Base-by-base conservation (phyloP, 2,888 invertebrate species). In the Hanleya hanleyi region DNA sequence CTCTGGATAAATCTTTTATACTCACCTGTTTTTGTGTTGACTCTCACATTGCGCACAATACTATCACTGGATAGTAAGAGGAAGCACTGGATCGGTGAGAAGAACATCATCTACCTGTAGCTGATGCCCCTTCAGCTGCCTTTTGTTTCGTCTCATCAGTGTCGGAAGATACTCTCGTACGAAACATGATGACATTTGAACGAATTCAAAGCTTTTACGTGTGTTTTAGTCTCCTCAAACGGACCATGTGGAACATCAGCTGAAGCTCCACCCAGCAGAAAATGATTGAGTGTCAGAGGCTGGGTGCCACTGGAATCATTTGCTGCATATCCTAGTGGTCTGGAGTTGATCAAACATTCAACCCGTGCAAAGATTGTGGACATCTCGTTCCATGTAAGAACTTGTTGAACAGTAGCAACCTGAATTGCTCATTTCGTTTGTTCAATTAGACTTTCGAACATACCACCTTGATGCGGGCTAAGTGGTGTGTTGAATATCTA, bases 261-360 rank as follows among this genome's bases (percentile, higher is more conserved):
- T 18, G 65, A 26, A 18, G 69, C 65, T 41, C 66, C 67, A 9
- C 74, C 74, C 7, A 71, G 37, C 26, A 73, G 1, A 47, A 73
- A 73, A 33, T 73, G 71, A n/a, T 74, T 74, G 12, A 71, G 72
- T 22, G 74, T 74, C 7, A 73, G 12, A 7, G 71, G 67, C 35
- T 62, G 61, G 18, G 35, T 29, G 41, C 68, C 69, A 64, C 65
- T 61, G 12, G 73, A 69, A 50, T 73, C 65, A 41, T 69, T 69
- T 5, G 73, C 35, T 22, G 49, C 35, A 32, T 51, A 73, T n/a
- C 64, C 51, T 12, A 74, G 9, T 7, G 74, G 74, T n/a, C 74
- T 18, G 4, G 73, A 74, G 18, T 74, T 74, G 5, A 74, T 15
- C 18, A 73, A 36, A 38, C 41, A 18, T 49, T 64, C 49, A 9